A percentile compares a stretch with the other conserved stretches of the same genome.
Evolutionary conservation across 2,888 invertebrate genomes (phyloP).

Genomic region (Helicoverpa assulta): DNA sequence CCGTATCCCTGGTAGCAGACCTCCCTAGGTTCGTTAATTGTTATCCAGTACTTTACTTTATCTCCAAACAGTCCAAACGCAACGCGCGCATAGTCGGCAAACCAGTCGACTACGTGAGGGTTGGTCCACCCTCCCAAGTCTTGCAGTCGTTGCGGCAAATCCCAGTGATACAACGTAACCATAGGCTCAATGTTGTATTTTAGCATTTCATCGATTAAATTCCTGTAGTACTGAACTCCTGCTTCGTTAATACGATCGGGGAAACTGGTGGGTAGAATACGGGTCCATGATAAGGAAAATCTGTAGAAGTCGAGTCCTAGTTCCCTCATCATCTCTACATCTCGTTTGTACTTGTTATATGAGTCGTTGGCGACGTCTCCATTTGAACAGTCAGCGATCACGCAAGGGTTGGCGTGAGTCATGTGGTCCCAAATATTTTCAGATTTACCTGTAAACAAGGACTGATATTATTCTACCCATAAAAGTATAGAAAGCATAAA

Average conservation of each 20-base stretch:
- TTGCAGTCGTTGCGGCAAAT: constrained; percentile 87
- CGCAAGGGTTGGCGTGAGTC: constrained; percentile 83
- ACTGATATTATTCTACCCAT: neutral
- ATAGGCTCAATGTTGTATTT: constrained; percentile 91
- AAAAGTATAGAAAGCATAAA: neutral
- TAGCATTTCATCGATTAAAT: constrained; percentile 89
- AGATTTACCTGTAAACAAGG: constrained; percentile 82
- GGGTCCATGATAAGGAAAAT: constrained; percentile 91
- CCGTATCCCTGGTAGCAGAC: constrained; percentile 84
- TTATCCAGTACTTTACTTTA: constrained; percentile 88
- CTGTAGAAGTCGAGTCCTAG: constrained; percentile 87
- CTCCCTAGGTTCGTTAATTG: constrained; percentile 88
- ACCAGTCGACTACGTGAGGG: constrained; percentile 82
- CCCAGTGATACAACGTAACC: constrained; percentile 89
- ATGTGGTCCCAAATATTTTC: constrained; percentile 92
- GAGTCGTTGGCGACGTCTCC: constrained; percentile 91
- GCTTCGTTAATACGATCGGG: constrained; percentile 88
- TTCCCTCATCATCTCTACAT: constrained; percentile 83
- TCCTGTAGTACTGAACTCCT: constrained; percentile 74
- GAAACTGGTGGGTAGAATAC: constrained; percentile 91
- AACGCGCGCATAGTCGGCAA: constrained; percentile 81
- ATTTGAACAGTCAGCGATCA: constrained; percentile 86
- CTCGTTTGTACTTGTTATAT: constrained; percentile 91
- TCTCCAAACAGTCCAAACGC: constrained; percentile 83
- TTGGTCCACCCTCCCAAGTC: constrained; percentile 89